A percentile compares a stretch with the other conserved stretches of the same genome.
Evolutionary conservation across 2,888 invertebrate species (phyloP).

Genomic region (Aphodius granarius): DNA sequence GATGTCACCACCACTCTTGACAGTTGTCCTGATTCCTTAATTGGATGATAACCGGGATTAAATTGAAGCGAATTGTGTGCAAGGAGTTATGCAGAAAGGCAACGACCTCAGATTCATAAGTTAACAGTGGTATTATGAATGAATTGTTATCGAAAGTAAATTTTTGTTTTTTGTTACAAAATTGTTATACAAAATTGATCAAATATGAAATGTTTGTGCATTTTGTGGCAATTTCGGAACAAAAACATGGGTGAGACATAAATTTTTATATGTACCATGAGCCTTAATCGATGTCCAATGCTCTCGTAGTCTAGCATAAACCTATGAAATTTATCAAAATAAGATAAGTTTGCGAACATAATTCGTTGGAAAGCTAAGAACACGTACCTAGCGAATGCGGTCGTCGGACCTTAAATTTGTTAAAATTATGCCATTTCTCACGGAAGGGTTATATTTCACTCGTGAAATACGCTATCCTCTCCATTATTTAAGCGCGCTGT

Average conservation of each 20-base stretch:
- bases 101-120: background rate
- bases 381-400: background rate
- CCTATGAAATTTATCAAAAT: too few relatives aligned
- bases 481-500: constrained; percentile 22
- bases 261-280: too few relatives aligned
- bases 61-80: background rate
- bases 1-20: background rate
- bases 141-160: background rate
- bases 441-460: constrained; percentile 21
- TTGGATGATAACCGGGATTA: background rate
- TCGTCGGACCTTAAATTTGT: constrained; percentile 23
- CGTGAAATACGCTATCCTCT: constrained; percentile 21
- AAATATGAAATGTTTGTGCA: too few relatives aligned
- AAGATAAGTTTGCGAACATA: constrained; percentile 16
- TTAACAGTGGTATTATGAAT: background rate
- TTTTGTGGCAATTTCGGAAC: too few relatives aligned
- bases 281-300: too few relatives aligned
- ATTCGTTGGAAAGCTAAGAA: background rate
- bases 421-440: constrained; percentile 25
- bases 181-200: too few relatives aligned
- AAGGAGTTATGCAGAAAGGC: background rate
- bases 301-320: too few relatives aligned
- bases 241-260: too few relatives aligned
- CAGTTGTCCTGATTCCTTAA: background rate
- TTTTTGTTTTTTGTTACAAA: background rate